Conservation (phyloP, 2,113 vertebrate species). For the Odocoileus hemionus region DNA sequence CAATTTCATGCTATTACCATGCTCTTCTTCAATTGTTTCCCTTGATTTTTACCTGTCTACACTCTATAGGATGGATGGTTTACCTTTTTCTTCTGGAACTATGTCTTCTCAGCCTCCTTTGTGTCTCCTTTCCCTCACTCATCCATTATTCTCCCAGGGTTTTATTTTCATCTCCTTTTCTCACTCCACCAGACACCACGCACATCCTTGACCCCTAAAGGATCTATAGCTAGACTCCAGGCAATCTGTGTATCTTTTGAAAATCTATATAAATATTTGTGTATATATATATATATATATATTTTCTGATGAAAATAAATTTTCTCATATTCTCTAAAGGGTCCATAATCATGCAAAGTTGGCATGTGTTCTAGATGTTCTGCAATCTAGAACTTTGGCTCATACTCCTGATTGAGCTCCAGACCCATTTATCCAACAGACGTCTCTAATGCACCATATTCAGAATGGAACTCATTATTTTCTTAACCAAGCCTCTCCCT, state of each 20-base stretch:
- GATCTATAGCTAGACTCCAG: neutral
- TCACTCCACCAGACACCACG: neutral
- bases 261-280: neutral
- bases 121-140: neutral
- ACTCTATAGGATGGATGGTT: neutral
- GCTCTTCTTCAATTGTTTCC: neutral
- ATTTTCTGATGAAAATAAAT: neutral
- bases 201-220: neutral
- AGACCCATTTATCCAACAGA: neutral
- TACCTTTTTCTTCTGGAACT: neutral
- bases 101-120: neutral
- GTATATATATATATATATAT: neutral
- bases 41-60: neutral
- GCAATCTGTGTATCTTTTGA: neutral
- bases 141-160: neutral
- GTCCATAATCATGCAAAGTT: neutral
- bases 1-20: neutral
- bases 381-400: neutral
- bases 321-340: neutral
- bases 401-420: neutral
- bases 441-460: neutral
- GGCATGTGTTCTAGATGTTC: neutral
- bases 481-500: neutral
- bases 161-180: neutral
- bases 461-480: neutral